Conservation (phyloP, 1,140 invertebrate species). For the Pseudobourletiella spinata region DNA sequence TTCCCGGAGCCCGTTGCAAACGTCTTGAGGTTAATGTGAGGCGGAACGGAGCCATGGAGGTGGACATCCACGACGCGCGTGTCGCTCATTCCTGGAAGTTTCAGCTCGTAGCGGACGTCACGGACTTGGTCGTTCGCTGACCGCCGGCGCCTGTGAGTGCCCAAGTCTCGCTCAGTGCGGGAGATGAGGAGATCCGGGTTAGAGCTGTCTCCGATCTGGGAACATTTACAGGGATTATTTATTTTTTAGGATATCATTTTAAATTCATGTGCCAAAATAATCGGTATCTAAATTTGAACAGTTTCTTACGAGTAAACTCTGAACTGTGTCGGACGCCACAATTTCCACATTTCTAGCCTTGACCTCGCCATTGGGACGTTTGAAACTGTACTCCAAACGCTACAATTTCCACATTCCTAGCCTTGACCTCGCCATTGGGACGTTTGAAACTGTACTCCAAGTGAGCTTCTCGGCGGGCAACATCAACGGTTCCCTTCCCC, state of each 20-base stretch:
- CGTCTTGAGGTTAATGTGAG: conserved; percentile 18
- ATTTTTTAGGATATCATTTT: no score
- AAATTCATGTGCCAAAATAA: no score
- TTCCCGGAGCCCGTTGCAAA: conserved; percentile 11
- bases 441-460: not conserved
- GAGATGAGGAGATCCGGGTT: not conserved
- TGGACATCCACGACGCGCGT: conserved; percentile 18
- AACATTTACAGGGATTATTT: no score
- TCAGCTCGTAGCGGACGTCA: conserved; percentile 21
- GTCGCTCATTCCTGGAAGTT: conserved; percentile 29
- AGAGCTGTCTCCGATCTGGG: not conserved
- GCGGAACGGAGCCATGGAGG: conserved; percentile 6
- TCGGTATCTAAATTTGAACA: no score
- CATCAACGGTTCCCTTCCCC: not conserved
- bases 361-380: not conserved
- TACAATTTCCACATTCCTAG: not conserved
- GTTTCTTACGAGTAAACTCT: not conserved
- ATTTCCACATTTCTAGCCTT: not conserved
- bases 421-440: not conserved
- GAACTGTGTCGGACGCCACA: not conserved
- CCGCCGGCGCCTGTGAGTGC: not conserved
- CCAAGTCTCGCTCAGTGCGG: not conserved
- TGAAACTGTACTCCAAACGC: not conserved
- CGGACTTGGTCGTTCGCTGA: not conserved
- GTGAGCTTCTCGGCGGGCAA: not conserved